phyloP scores from a whole-genome alignment of 2,797 vertebrate species.

The Notamacropus eugenii region DNA sequence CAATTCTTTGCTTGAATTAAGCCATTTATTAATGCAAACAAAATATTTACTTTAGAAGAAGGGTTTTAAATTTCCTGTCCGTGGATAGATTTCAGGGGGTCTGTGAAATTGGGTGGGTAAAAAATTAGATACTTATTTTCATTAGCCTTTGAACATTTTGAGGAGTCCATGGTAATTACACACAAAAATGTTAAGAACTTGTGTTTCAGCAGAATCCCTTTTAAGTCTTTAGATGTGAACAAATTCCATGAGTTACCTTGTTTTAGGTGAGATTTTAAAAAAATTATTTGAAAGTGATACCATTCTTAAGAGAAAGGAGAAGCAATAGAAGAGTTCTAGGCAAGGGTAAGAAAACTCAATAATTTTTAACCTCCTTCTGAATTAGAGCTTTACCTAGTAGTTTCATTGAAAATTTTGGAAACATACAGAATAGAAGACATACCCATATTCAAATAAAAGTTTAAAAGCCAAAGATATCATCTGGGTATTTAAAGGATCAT shows the following conservation, averaged over 20 bases:
- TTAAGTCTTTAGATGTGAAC: not conserved
- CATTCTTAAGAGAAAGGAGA: not conserved
- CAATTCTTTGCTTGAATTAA: not conserved
- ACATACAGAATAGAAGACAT: not conserved
- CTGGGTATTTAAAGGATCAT: not conserved
- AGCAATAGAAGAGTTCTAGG: not conserved
- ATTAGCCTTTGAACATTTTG: not conserved
- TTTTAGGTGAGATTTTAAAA: not conserved
- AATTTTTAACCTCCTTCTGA: not conserved
- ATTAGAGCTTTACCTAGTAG: not conserved
- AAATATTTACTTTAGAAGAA: not conserved
- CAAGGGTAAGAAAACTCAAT: not conserved
- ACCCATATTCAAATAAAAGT: not conserved
- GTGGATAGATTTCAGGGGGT: not conserved
- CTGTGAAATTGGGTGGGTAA: not conserved
- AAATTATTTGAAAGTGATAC: conserved; percentile 42
- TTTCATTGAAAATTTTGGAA: conserved; percentile 11
- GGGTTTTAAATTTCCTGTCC: not conserved
- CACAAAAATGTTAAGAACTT: not conserved
- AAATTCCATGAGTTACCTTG: conserved; percentile 6
- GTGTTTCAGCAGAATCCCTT: not conserved
- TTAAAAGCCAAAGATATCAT: not conserved
- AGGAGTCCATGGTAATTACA: not conserved
- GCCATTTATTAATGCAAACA: not conserved
- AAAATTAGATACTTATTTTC: not conserved